Percentiles rank a stretch among this genome's conserved stretches.
Conservation (phyloP, 2,797 vertebrate genomes). For the Cheracebus regulus region DNA sequence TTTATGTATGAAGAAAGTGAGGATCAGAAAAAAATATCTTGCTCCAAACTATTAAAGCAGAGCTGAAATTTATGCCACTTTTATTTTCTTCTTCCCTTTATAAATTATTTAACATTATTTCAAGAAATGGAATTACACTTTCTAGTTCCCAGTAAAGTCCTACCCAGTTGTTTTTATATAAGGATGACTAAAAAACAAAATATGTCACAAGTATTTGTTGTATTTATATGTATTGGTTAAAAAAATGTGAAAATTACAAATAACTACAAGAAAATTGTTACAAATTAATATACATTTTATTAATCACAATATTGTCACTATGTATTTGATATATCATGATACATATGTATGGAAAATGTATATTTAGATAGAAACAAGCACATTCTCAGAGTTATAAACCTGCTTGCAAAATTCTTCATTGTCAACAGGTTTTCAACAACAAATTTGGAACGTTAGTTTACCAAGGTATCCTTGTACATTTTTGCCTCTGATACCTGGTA, state of each 20-base stretch:
- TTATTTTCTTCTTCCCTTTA: too few relatives aligned
- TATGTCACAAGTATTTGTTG: too few relatives aligned
- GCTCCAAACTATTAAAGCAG: neutral
- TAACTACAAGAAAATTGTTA: neutral
- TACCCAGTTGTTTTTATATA: neutral
- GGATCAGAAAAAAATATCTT: neutral
- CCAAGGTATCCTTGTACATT: fast-evolving
- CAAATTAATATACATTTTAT: neutral
- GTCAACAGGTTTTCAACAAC: too few relatives aligned
- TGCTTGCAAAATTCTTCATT: neutral
- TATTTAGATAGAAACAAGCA: neutral
- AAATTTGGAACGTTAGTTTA: neutral
- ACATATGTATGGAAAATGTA: too few relatives aligned
- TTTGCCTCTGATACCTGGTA: fast-evolving
- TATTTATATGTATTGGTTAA: too few relatives aligned
- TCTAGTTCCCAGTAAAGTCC: neutral
- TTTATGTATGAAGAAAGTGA: neutral
- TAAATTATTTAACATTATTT: neutral
- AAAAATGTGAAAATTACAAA: neutral
- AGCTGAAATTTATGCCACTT: neutral
- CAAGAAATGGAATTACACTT: neutral
- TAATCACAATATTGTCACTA: too few relatives aligned
- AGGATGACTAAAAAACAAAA: neutral
- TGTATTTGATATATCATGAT: too few relatives aligned
- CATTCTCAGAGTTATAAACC: neutral